These are phyloP conservation scores for Carposina sasakii DNA, from an alignment of 1,140 invertebrate species.

Conservation along the genomic window DNA sequence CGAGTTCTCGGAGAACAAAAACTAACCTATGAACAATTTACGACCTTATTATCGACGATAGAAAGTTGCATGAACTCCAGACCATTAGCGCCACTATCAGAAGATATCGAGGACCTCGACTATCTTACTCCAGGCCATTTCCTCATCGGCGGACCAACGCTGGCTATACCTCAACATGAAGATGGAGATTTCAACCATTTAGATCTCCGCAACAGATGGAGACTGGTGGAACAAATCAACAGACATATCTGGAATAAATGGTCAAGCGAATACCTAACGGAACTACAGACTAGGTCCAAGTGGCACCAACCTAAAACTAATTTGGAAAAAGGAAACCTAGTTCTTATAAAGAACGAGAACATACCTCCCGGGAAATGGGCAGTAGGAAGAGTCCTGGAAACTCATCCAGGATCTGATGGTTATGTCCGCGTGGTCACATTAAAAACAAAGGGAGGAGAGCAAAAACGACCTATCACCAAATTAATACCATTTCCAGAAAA, in stretches of 20 bases:
- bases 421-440: slow-evolving; percentile 14
- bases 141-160: too few relatives aligned
- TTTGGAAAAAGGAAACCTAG: slow-evolving; percentile 4
- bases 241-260: slow-evolving; percentile 26
- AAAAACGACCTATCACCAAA: slow-evolving; percentile 2
- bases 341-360: slow-evolving; percentile 37
- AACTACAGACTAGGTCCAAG: slow-evolving; percentile 22
- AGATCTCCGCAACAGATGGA: slow-evolving; percentile 6
- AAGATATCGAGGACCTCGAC: slow-evolving; percentile 18
- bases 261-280: slow-evolving; percentile 27
- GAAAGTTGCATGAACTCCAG: slow-evolving; percentile 32
- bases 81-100: slow-evolving; percentile 20
- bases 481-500: neutral
- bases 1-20: slow-evolving; percentile 11
- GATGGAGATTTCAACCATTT: too few relatives aligned
- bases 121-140: slow-evolving; percentile 37
- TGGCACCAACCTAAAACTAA: slow-evolving; percentile 11
- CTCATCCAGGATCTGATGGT: slow-evolving; percentile 33
- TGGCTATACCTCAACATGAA: too few relatives aligned
- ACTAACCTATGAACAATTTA: slow-evolving; percentile 28
- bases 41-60: slow-evolving; percentile 19
- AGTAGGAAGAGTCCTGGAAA: slow-evolving; percentile 30
- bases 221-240: neutral
- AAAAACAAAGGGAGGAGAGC: neutral
- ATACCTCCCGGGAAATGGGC: slow-evolving; percentile 34